Conservation (phyloP, 2,797 vertebrate genomes). For the Poeciliopsis presidionis region DNA sequence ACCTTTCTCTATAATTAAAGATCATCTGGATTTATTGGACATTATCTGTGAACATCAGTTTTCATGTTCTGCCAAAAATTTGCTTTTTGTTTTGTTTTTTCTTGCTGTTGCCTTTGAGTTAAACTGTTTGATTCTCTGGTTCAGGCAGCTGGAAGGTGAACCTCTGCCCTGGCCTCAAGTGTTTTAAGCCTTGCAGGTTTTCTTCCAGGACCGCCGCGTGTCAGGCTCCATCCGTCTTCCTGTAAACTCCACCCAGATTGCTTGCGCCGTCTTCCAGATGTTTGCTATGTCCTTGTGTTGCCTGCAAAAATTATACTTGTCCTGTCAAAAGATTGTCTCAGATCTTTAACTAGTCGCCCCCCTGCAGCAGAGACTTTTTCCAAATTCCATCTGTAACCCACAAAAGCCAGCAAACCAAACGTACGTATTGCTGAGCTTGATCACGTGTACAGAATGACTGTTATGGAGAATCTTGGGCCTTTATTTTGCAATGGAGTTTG, state of each 20-base stretch:
- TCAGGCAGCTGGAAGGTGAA: neutral
- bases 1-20: neutral
- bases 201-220: neutral
- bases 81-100: too few relatives aligned
- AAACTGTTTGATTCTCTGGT: neutral
- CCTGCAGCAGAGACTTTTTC: neutral
- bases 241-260: neutral
- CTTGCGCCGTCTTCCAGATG: neutral
- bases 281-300: neutral
- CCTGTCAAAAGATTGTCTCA: neutral
- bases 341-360: neutral
- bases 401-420: constrained; percentile 14
- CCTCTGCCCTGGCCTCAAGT: neutral
- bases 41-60: neutral
- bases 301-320: neutral
- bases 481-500: constrained; percentile 23
- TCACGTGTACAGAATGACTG: constrained; percentile 15
- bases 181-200: neutral
- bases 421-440: constrained; percentile 23
- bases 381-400: constrained; percentile 2
- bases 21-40: neutral
- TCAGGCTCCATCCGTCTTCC: neutral
- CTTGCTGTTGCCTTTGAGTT: neutral
- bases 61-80: neutral
- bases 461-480: constrained; percentile 18